phyloP scores from a whole-genome alignment of 2,113 vertebrate species.

The Triplophysa tibetana region DNA sequence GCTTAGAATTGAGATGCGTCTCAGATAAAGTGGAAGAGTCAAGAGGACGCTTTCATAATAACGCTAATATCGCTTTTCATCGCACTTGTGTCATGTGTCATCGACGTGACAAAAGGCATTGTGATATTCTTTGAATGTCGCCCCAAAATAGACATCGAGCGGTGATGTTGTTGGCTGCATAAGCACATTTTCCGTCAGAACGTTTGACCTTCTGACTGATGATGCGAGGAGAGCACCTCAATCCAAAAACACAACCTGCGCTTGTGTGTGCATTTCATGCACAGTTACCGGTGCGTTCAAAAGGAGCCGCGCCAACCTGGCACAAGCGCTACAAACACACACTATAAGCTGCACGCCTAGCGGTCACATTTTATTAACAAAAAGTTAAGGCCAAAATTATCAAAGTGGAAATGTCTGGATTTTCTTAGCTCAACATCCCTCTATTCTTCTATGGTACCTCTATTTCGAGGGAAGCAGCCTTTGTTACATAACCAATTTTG shows the following conservation, averaged over 20 bases:
- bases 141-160: conserved; percentile 10
- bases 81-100: conserved; percentile 18
- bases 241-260: conserved; percentile 64
- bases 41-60: conserved; percentile 39
- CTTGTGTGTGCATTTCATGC: conserved; percentile 71
- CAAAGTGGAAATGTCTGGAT: not conserved
- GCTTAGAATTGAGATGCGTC: conserved; percentile 62
- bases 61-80: conserved; percentile 37
- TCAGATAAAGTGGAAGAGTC: conserved; percentile 52
- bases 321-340: conserved; percentile 43
- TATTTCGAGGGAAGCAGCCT: no score
- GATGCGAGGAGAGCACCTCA: conserved; percentile 66
- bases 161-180: conserved; percentile 32
- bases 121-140: conserved; percentile 4
- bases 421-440: not conserved
- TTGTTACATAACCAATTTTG: no score
- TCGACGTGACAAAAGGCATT: conserved; percentile 17
- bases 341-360: conserved; percentile 45
- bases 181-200: conserved; percentile 39
- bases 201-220: conserved; percentile 68
- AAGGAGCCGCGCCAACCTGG: conserved; percentile 62
- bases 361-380: conserved; percentile 25
- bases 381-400: conserved; percentile 8
- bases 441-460: not conserved
- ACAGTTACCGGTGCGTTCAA: conserved; percentile 67